Evolutionary conservation across 2,113 vertebrate genomes (phyloP), one percentile per base, ranked within the genome.

Genomic region (Cranoglanis bouderius): DNA sequence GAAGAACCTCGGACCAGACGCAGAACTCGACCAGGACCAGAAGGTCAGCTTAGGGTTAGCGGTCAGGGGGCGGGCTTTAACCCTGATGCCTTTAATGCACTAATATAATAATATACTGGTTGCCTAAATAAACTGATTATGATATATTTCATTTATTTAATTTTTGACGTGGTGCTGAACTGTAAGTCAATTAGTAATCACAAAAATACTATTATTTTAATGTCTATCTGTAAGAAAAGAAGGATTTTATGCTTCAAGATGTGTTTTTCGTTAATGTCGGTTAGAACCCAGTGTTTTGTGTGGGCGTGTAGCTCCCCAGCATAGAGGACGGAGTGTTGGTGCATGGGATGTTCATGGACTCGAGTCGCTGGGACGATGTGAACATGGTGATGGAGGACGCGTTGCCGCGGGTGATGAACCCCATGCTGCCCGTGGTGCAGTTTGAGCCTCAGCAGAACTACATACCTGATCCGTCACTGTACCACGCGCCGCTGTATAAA

Each of bases 271-370:
- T 26, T 40, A 7, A 0, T 0, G 67, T 18, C 38, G 32, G 38
- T 32, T 38, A 38, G 18, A 72, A 38, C 35, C 18, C 78, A 59
- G 16, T 46, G 59, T 43, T 19, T 80, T 67, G 43, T 63, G 4
- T 75, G 40, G 26, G 32, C 74, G 4, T 65, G 82, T 92, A 97
- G 96, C 86, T 97, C 78, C 95, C 96, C 0, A 88, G 89, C 86
- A 94, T 95, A 0, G 87, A 96, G 80, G 94, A 97, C 10, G 96
- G 96, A 0, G 94, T 97, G 0, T 88, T 97, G 0, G 95, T 97
- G 38, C 96, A 97, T 2, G 96, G 95, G 0, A 96, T 97, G 93
- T 95, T 96, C 92, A 97, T 97, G 95, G 96, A 96, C 67, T 93
- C 94, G 75, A 93, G 94, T 84, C 95, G 95, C 84, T 97, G 96